Conservation (phyloP, 2,797 vertebrate species). For the Taeniopygia guttata region DNA sequence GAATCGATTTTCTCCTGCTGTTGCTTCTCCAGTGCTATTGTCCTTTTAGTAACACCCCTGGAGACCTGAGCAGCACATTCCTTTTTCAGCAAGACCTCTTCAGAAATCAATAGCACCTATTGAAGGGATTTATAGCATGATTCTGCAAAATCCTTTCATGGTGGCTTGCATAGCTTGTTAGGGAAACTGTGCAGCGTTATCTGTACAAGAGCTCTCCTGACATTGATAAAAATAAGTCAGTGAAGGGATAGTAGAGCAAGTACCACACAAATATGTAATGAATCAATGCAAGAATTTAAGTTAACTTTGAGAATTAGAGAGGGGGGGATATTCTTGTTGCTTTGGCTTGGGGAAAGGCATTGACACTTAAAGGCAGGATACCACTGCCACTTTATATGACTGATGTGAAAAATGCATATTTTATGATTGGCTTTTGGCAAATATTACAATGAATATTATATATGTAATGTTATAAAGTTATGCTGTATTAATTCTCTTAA, state of each 20-base stretch:
- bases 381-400: not conserved
- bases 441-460: no score
- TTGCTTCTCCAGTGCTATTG: not conserved
- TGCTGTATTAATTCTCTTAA: no score
- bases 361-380: not conserved
- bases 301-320: not conserved
- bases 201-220: not conserved
- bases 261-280: not conserved
- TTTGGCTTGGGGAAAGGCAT: not conserved
- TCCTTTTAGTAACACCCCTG: conserved; percentile 11
- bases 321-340: not conserved
- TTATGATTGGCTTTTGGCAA: no score
- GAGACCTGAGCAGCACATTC: not conserved
- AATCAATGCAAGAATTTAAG: not conserved
- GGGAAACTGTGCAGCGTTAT: not conserved
- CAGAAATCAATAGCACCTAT: conserved; percentile 50
- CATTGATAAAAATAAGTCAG: not conserved
- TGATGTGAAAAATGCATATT: no score
- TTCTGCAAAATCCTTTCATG: not conserved
- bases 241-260: not conserved
- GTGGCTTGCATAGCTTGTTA: not conserved
- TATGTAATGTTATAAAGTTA: no score
- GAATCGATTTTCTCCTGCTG: conserved; percentile 28
- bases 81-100: conserved; percentile 26
- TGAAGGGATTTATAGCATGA: conserved; percentile 23